Evolutionary conservation across 2,888 invertebrate species (phyloP), one percentile per base, ranked within the genome.

Genomic region (Coelopa pilipes): DNA sequence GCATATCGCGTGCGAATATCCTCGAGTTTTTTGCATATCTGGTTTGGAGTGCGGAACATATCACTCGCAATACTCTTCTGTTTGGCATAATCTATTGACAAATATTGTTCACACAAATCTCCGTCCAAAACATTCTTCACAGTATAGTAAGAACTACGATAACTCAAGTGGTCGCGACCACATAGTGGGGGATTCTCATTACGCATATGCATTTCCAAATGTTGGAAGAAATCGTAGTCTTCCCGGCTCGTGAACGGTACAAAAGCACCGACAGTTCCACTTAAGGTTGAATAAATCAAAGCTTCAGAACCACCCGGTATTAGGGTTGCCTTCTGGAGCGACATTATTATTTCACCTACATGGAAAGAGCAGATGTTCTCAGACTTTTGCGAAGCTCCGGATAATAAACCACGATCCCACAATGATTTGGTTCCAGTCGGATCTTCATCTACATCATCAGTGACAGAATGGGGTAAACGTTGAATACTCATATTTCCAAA

Each of bases 151-250:
- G 97, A 98, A 75, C 98, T 98, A 81, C 99, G 91, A 88, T 94
- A 99, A 0, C 98, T 96, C 46, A 99, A 90, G 87, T 99, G 99
- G 88, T 99, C 99, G 21, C 99, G 90, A 0, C 99, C 99, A 88
- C 98, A 98, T 0, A 99, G 88, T 0, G 99, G 98, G 0, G 97
- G 92, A 88, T 98, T 95, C 87, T 99, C 99, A 78, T 97, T 96
- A 70, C 99, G 90, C 97, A 99, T 97, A 87, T 99, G 98, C 99
- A 99, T 99, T 88, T 99, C 99, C 77, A 99, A 89, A 89, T 99
- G 98, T 85, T 99, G 98, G 89, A 99, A 99, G 87, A 99, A 99
- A 86, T 99, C 99, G 81, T 97, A 98, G 87, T 99, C 99, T 89
- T 99, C 98, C 81, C 96, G 93, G 19, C 96, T 96, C 0, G 97